phyloP scores from a whole-genome alignment of 1,140 invertebrate genomes.

The Periplaneta americana region DNA sequence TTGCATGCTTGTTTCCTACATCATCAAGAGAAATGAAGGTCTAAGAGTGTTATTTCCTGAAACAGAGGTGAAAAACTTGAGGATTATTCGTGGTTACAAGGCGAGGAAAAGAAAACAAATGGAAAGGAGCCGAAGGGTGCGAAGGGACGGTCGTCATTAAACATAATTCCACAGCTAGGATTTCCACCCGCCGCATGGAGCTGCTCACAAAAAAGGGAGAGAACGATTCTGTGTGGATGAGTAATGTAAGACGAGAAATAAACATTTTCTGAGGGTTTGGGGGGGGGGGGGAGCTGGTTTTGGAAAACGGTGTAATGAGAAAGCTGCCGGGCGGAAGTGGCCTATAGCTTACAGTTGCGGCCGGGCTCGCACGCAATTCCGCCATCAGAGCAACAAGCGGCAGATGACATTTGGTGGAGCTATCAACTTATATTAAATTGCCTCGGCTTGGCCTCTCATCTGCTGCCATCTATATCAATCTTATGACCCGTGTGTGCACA shows the following conservation, averaged over 20 bases:
- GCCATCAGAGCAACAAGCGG: background rate
- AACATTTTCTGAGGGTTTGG: background rate
- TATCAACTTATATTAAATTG: background rate
- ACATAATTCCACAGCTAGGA: slow-evolving; percentile 14
- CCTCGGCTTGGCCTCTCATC: background rate
- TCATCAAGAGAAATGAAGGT: background rate
- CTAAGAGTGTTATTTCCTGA: background rate
- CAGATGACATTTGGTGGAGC: background rate
- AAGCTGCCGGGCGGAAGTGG: background rate
- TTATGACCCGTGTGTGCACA: background rate
- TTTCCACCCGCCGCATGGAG: background rate
- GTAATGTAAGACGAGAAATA: background rate
- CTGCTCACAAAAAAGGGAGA: background rate
- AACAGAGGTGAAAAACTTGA: background rate
- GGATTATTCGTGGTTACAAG: background rate
- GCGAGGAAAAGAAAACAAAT: background rate
- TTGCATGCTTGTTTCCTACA: background rate
- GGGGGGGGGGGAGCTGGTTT: background rate
- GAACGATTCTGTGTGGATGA: background rate
- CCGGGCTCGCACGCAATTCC: background rate
- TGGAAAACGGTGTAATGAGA: slow-evolving; percentile 4
- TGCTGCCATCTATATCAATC: background rate
- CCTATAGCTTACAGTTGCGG: background rate
- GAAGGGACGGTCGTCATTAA: slow-evolving; percentile 13
- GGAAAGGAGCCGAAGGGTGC: background rate